Evolutionary conservation across 92 coral and sea anemone species (phyloP), one percentile per base, ranked within the genome.

Genomic region (Palythoa caribaeorum): DNA sequence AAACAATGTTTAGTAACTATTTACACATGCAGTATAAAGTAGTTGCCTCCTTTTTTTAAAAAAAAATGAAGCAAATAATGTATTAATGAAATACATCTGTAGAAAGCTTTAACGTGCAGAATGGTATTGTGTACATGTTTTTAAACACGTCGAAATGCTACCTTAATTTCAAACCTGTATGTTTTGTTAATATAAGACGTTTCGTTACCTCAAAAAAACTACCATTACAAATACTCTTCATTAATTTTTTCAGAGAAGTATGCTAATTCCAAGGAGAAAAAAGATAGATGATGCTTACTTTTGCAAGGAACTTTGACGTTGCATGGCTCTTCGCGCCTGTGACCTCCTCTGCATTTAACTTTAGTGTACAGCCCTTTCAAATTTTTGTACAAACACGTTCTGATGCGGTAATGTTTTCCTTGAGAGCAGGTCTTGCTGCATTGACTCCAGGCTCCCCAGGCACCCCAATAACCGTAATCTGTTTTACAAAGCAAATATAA

Each of bases 401-500:
- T 79, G 1, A 20, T 21, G 48, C 84, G 52, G 54, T 39, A 39
- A 3, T 79, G 84, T 37, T 60, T 79, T 16, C 84, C 84, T 60
- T 79, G 37, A 47, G 60, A 73, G 21, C 84, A 79, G 19, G 60
- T 79, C 73, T 79, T 79, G 73, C 57, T 79, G 37, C 84, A 79
- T 16, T 79, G 66, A 47, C 84, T 79, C 84, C 84, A 79, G 5
- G 84, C 84, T 38, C 84, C 84, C 84, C 84, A 79, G 0, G 84
- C 40, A 37, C 84, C 84, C 84, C 84, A 79, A 36, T 79, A 79
- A 10, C 84, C 84, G 53, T 79, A 79, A 60, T 38, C 84, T 79
- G 84, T 62, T 40, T 40, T 53, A 1, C 47, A 2, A 3, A 1
- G 14, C 5, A 40, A 40, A 40, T 40, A 40, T n/a, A n/a, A n/a